Base-by-base conservation (phyloP, 2,888 invertebrate genomes). In the Thereva unica region DNA sequence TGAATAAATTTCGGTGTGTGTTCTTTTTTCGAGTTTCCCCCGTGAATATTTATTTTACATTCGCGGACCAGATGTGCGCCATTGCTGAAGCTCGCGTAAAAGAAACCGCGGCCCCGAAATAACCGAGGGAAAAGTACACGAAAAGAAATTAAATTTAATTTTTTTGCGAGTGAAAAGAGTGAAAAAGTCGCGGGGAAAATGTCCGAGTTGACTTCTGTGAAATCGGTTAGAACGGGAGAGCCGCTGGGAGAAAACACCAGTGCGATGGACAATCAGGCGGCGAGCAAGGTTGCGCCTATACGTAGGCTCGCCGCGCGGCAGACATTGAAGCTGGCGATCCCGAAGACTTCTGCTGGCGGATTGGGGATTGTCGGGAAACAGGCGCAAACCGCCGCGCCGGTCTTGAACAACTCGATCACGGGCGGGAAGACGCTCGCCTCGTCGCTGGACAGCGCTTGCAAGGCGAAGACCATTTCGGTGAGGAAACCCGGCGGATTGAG, bases 231-330 rank as follows among this genome's bases (percentile, higher is more conserved):
- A 42, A n/a, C 37, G 9, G 1, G 45, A 34, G 37, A 56, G 34
- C 47, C 65, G 49, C 59, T 68, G 68, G 45, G 10, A 35, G 49
- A 64, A 41, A 65, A 44, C 10, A 35, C 55, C 35, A 61, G 49
- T 35, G 4, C 38, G 41, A n/a, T 37, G 3, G 57, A 57, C 34
- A 23, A 23, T 37, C 5, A 42, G 37, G 50, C 9, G 47, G 5
- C 10, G 6, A 52, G 74, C 76, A 77, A 77, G 71, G 77, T 77
- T 73, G 78, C 80, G 78, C 80, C 80, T 76, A 77, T 79, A 75
- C 79, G 80, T 74, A 77, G 80, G 67, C 77, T 80, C 72, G 80
- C 80, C 35, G 80, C 80, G 1, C 73, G 80, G 6, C 79, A 80
- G 71, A 79, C 79, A 9, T 69, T 80, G 23, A 78, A 80, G 3